Base-by-base conservation (phyloP, 2,888 invertebrate genomes). In the Corbicula japonica region DNA sequence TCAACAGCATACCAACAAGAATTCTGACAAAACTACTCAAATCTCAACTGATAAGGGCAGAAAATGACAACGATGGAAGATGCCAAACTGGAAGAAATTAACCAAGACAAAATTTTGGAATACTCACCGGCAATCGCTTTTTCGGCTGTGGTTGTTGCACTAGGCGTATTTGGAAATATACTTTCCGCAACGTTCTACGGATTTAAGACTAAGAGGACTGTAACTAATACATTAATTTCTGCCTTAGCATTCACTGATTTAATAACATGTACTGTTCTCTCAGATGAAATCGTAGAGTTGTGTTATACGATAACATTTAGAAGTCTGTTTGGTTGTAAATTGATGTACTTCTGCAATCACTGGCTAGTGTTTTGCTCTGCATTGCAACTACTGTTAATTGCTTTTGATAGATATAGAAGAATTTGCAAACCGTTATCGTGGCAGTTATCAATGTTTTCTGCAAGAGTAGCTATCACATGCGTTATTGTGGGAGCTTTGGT, bases 91-190 rank as follows among this genome's bases (percentile, higher is more conserved):
- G 35, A 58, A 28, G 58, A 58, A 28, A 21, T 74, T 6, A 65
- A 60, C 38, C 38, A 35, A 3, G 15, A 18, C 2, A 62, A 68
- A 15, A 61, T 75, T 15, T 2, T 6, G 2, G 61, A 68, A n/a
- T 68, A 54, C 38, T 44, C 61, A 8, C 61, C 52, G 1, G 68
- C 46, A 26, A 60, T 75, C 21, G 68, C 52, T 8, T 75, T 30
- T 52, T 38, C 35, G 4, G 66, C 35, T 0, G 8, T 61, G 12
- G 68, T 68, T 5, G 54, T 75, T 4, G 4, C 54, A 18, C 12
- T 52, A 18, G 75, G 75, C 10, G 41, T 75, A 5, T 5, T 61
- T 3, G 75, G 75, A 21, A 75, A 75, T 46, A 50, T 38, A 6
- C 23, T 60, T 2, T 58, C 73, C 0, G 46, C 66, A 4, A 44